Evolutionary conservation across 2,113 vertebrate genomes (phyloP).

Genomic region (Xiphophorus maculatus): DNA sequence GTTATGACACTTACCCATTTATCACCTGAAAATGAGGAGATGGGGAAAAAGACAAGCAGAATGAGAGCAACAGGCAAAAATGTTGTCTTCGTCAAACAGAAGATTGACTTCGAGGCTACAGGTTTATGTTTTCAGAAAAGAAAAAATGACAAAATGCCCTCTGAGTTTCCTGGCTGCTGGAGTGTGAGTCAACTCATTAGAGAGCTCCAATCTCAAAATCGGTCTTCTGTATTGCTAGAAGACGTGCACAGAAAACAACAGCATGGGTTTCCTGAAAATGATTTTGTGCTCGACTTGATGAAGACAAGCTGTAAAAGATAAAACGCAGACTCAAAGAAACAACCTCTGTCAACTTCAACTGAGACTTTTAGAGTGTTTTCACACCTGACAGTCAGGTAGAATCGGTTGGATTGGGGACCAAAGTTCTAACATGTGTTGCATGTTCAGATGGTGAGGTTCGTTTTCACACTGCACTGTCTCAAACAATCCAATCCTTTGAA

Average conservation of each 20-base stretch:
- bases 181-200: slow-evolving; percentile 49
- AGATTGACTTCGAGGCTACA: slow-evolving; percentile 28
- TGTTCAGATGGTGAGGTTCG: too few species aligned
- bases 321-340: neutral
- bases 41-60: slow-evolving; percentile 20
- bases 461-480: too few species aligned
- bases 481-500: too few species aligned
- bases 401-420: too few species aligned
- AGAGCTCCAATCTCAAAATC: neutral
- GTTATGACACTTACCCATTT: slow-evolving; percentile 19
- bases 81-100: slow-evolving; percentile 35
- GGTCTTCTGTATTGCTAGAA: slow-evolving; percentile 26
- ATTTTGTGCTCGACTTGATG: neutral
- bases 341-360: neutral
- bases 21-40: slow-evolving; percentile 47
- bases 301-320: neutral
- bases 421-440: too few species aligned
- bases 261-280: slow-evolving; percentile 2
- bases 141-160: slow-evolving; percentile 33
- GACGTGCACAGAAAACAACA: slow-evolving; percentile 14
- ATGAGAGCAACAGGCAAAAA: slow-evolving; percentile 24
- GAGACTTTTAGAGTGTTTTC: neutral
- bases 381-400: too few species aligned
- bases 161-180: slow-evolving; percentile 41
- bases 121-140: slow-evolving; percentile 31